phyloP scores from a whole-genome alignment of 2,888 invertebrate species.

The Polietes domitor region DNA sequence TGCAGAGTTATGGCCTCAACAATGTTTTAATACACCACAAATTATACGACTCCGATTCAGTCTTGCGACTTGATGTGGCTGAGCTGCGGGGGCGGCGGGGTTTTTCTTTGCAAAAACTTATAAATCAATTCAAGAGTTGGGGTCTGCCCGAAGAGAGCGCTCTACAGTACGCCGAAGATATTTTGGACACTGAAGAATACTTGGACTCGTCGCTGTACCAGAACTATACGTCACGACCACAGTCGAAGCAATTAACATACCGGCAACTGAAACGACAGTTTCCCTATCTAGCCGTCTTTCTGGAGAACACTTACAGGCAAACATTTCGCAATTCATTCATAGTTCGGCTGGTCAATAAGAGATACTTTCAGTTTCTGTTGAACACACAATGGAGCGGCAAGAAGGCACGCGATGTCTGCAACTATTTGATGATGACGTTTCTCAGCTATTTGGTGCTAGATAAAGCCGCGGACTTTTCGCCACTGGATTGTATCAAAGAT shows the following conservation, averaged over 20 bases:
- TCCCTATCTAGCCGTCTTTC: not conserved
- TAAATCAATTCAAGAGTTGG: not conserved
- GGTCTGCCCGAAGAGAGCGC: not conserved
- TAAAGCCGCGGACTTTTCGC: not conserved
- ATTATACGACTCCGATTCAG: not conserved
- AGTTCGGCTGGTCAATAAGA: not conserved
- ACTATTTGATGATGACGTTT: not conserved
- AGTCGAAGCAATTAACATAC: not conserved
- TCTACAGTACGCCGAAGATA: not conserved
- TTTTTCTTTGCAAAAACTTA: too few relatives aligned
- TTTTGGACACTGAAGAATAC: too few relatives aligned
- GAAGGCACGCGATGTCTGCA: not conserved
- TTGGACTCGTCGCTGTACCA: too few relatives aligned
- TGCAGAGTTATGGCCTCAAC: not conserved
- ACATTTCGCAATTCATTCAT: not conserved
- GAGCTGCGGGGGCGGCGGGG: not conserved
- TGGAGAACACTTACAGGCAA: not conserved
- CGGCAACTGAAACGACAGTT: not conserved
- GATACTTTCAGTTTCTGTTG: not conserved
- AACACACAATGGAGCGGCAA: not conserved
- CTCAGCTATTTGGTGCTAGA: not conserved
- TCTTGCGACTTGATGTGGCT: not conserved
- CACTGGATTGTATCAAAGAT: not conserved
- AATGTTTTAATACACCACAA: not conserved
- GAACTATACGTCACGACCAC: too few relatives aligned